Conservation (phyloP, 1,140 invertebrate species). For the Rhagoletis pomonella region DNA sequence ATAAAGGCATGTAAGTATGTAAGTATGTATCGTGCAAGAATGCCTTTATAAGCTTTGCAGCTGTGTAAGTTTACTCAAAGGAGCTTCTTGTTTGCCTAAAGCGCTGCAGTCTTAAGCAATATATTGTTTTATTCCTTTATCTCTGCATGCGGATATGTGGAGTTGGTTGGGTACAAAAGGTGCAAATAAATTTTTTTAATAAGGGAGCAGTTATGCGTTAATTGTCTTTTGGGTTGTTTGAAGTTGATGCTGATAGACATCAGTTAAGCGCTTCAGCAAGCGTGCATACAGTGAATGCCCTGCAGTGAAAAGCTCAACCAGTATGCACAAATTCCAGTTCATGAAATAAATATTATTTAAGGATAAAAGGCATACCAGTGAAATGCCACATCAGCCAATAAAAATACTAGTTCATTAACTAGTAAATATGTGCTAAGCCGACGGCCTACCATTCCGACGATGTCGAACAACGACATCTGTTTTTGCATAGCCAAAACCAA, state of each 20-base stretch:
- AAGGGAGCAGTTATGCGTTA: constrained; percentile 33
- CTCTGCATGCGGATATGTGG: neutral
- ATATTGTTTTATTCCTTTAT: neutral
- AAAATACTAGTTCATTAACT: too few relatives aligned
- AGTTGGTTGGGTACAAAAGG: neutral
- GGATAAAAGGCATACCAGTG: neutral
- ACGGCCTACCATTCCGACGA: too few relatives aligned
- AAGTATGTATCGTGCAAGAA: neutral
- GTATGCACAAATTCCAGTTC: too few relatives aligned
- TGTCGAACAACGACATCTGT: too few relatives aligned
- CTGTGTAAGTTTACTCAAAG: constrained; percentile 10
- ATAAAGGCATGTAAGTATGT: neutral
- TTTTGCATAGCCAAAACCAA: too few relatives aligned
- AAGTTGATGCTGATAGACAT: constrained; percentile 21
- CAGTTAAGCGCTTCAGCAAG: neutral
- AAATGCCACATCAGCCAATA: too few relatives aligned
- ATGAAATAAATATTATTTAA: too few relatives aligned
- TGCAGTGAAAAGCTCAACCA: too few relatives aligned
- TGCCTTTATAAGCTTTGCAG: neutral
- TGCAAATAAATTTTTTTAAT: constrained; percentile 38
- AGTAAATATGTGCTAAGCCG: too few relatives aligned
- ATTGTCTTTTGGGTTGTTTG: constrained; percentile 47
- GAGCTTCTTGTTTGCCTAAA: constrained; percentile 15
- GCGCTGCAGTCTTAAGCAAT: constrained; percentile 30
- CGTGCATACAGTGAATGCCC: neutral